Base-by-base conservation (phyloP, 2,797 vertebrate genomes). In the Melanotaenia maccullochi region DNA sequence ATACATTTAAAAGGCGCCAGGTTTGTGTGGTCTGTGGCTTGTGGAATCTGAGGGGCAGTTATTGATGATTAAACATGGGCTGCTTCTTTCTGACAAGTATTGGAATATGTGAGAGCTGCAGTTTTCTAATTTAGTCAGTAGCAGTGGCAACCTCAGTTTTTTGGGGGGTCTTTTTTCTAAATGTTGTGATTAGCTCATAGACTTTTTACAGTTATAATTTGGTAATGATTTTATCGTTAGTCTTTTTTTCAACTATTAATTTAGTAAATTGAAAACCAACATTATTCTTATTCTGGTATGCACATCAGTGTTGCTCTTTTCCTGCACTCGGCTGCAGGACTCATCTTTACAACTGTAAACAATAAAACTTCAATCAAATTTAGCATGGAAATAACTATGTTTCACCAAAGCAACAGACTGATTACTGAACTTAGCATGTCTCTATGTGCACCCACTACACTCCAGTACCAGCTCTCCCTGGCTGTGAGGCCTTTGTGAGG, bases 1-100 rank as follows among this genome's bases (percentile, higher is more conserved):
- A 82, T 68, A 65, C 60, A 68, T 83, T 75, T 69, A 22, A 79
- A 76, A 77, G 60, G 59, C 81, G 69, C 72, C 84, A 76, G 64
- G 78, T 77, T 71, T 83, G 81, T 80, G 72, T 68, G 70, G 81
- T 80, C 67, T 42, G 72, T 16, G 25, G 28, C 54, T 40, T 67
- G 38, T 81, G 68, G 75, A 83, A 74, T 49, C 52, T 65, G 42
- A 66, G 55, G 61, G 56, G 57, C 38, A 74, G 65, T 59, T 71
- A 44, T 55, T 28, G 62, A 11, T 71, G 54, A 56, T 70, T 40
- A 58, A 78, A 33, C 65, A 13, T 25, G 24, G 68, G 35, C 60
- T 49, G 5, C 5, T 73, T 62, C 57, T 74, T 69, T 52, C 67
- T 63, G 22, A 14, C 57, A 56, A 66, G 22, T 55, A 42, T 55